These are phyloP conservation scores for Hydraecia micacea DNA, from an alignment of 2,888 invertebrate genomes.

Conservation along the genomic window DNA sequence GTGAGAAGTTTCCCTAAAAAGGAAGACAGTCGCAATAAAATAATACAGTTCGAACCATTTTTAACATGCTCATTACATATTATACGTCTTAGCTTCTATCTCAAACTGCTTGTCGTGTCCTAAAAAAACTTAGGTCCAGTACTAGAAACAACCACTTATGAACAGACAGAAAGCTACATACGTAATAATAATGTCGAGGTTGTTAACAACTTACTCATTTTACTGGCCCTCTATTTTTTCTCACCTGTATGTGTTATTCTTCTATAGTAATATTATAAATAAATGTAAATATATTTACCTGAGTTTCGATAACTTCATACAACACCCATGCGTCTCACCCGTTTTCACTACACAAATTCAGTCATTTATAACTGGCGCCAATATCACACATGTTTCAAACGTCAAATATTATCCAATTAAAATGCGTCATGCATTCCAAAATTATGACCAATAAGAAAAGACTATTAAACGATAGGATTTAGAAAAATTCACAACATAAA, in stretches of 20 bases:
- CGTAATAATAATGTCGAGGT: background rate
- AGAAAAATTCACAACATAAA: background rate
- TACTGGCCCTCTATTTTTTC: background rate
- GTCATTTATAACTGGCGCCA: conserved; percentile 42
- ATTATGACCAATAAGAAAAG: conserved; percentile 33
- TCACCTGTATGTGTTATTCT: background rate
- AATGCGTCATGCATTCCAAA: conserved; percentile 9
- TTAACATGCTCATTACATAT: background rate
- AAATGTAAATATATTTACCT: background rate
- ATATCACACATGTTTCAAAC: conserved; percentile 48
- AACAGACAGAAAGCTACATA: background rate
- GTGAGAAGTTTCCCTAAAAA: background rate
- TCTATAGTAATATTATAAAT: background rate
- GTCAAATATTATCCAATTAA: conserved; percentile 45
- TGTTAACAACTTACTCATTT: background rate
- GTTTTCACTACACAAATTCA: conserved; percentile 9
- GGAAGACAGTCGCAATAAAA: background rate
- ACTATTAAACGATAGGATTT: background rate
- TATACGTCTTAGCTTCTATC: background rate
- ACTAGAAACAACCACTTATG: background rate
- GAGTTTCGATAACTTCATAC: background rate
- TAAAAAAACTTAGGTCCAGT: background rate
- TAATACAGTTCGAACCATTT: background rate
- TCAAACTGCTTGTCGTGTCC: background rate
- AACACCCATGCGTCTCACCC: background rate